Base-by-base conservation (phyloP, 2,888 invertebrate species). In the Opisthograptis luteolata region DNA sequence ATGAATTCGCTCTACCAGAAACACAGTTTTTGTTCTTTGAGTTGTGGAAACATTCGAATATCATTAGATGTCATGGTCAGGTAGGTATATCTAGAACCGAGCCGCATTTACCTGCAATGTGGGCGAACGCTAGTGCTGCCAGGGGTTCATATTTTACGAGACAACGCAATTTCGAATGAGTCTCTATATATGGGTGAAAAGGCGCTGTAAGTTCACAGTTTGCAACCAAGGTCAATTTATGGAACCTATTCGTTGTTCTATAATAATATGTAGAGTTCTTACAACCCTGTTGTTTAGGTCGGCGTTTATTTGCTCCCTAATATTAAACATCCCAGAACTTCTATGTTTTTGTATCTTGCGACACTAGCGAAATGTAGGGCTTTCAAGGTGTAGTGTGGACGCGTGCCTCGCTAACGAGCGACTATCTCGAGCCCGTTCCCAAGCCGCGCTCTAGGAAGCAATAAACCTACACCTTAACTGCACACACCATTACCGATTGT, bases 401-500 rank as follows among this genome's bases (percentile, higher is more conserved):
- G 77, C 76, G 79, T 83, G 81, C 77, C 76, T 71, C 76, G 76
- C 75, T 84, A 85, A 85, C 84, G 82, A 83, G 83, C 77, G 71
- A 81, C 84, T 84, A 87, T 89, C 86, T 89, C 84, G 83, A 86
- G 84, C 74, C 72, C 72, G 81, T 82, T 88, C 84, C 79, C 87
- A 85, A 81, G 76, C 73, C 70, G 70, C 78, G 37, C 69, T 75
- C 78, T 70, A 84, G 89, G 89, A 89, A 88, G 88, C 77, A 88
- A 88, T 89, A 88, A 88, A 84, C 81, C 81, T 83, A 87, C 80
- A 83, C 87, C 85, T 83, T 87, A 86, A 86, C 89, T 85, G 87
- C 86, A 82, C 79, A 83, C 78, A 76, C 79, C 84, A 87, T 87
- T 87, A 88, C 87, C 81, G 84, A 85, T 84, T 84, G 83, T 87